A percentile compares a stretch with the other conserved stretches of the same genome.
Evolutionary conservation across 2,888 invertebrate species (phyloP).

Genomic region (Bimastos eiseni): DNA sequence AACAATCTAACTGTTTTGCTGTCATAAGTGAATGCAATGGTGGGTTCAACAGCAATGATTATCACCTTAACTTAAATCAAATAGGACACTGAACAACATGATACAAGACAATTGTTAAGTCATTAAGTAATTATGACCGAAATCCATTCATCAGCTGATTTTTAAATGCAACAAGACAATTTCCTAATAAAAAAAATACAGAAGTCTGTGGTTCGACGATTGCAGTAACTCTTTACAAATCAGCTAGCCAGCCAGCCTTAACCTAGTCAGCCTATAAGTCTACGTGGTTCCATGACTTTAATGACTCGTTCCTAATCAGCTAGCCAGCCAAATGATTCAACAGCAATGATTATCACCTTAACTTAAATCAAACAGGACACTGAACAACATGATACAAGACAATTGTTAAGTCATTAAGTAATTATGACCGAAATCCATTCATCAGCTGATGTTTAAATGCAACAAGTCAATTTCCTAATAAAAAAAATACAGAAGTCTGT

Average conservation of each 20-base stretch:
- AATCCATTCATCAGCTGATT: neutral
- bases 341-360: neutral
- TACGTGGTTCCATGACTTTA: too few species aligned
- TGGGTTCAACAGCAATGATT: neutral
- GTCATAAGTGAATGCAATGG: neutral
- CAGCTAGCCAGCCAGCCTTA: conserved; percentile 7
- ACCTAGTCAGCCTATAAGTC: too few species aligned
- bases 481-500: neutral
- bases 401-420: neutral
- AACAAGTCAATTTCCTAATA: neutral
- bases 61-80: neutral
- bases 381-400: neutral
- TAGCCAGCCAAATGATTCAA: neutral
- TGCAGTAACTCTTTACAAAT: neutral
- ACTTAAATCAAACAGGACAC: neutral
- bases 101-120: neutral
- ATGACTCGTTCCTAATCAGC: too few species aligned
- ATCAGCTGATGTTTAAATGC: neutral
- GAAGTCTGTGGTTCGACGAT: neutral
- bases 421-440: neutral
- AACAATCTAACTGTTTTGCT: neutral
- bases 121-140: neutral
- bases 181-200: neutral
- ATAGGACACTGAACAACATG: neutral
- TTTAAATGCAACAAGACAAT: neutral